Conservation (phyloP, 1,140 invertebrate species). For the Phortica variegata region DNA sequence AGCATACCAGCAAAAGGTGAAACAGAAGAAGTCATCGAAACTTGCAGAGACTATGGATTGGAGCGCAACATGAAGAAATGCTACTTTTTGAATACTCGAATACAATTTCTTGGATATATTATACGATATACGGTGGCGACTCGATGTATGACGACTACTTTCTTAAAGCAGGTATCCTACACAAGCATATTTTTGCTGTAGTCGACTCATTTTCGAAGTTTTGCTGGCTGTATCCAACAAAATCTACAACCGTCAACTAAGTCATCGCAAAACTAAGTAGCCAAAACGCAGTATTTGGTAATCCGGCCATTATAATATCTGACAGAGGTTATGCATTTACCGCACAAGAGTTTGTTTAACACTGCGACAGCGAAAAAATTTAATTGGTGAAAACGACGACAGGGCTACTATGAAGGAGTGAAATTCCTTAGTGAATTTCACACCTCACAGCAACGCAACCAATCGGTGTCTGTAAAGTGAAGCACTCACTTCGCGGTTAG, state of each 20-base stretch:
- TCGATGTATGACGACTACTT: constrained; percentile 38
- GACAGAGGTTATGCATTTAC: constrained; percentile 14
- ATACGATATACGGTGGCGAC: no score
- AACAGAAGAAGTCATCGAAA: not conserved
- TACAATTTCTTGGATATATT: constrained; percentile 4
- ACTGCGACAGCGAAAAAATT: constrained; percentile 8
- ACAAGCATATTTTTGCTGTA: constrained; percentile 35
- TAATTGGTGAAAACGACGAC: constrained; percentile 25
- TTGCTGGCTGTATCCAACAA: constrained; percentile 49
- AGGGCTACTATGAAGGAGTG: no score
- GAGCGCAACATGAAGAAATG: constrained; percentile 1
- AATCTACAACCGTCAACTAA: constrained; percentile 34
- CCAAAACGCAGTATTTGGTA: constrained; percentile 28
- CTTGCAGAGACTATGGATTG: not conserved
- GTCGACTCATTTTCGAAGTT: constrained; percentile 34
- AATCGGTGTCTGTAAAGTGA: no score
- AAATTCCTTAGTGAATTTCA: no score
- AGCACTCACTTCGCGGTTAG: no score
- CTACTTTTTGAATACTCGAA: not conserved
- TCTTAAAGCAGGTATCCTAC: no score
- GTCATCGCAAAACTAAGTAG: constrained; percentile 29
- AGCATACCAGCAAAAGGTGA: constrained; percentile 8
- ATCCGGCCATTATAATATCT: constrained; percentile 15
- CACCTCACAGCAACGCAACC: no score
- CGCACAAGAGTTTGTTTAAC: constrained; percentile 4